phyloP scores from a whole-genome alignment of 2,113 vertebrate species.

The Dipodomys merriami region DNA sequence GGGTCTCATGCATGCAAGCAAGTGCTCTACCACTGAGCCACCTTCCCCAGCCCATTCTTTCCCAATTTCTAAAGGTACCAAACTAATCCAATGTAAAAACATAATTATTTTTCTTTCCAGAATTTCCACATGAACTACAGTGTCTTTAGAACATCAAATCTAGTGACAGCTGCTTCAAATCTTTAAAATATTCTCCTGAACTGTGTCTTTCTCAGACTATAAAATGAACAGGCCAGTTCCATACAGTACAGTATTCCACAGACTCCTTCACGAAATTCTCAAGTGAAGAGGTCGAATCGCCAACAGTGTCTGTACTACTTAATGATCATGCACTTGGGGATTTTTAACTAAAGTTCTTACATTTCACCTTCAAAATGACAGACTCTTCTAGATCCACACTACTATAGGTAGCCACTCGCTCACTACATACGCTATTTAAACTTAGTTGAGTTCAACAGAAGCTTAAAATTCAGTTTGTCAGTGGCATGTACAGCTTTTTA shows the following conservation, averaged over 20 bases:
- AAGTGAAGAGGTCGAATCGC: neutral
- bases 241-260: neutral
- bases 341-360: neutral
- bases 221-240: neutral
- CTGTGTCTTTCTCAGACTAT: neutral
- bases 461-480: neutral
- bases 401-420: neutral
- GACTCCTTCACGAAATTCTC: neutral
- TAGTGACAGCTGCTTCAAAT: slow-evolving; percentile 4
- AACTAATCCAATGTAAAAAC: slow-evolving; percentile 18
- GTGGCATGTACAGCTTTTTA: too few relatives aligned
- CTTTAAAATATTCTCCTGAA: slow-evolving; percentile 39
- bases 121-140: slow-evolving; percentile 41
- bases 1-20: too few relatives aligned
- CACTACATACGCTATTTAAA: neutral
- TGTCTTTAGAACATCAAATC: slow-evolving; percentile 34
- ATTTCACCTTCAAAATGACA: slow-evolving; percentile 51
- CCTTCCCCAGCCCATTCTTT: neutral
- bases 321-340: neutral
- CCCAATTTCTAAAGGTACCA: neutral
- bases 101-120: slow-evolving; percentile 54
- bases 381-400: neutral
- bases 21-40: too few relatives aligned
- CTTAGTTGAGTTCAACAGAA: slow-evolving; percentile 16
- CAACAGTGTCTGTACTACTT: neutral